Percentiles rank a stretch among this genome's conserved stretches.
phyloP scores from a whole-genome alignment of 2,888 invertebrate genomes.

The Stenolophus ochropezus region DNA sequence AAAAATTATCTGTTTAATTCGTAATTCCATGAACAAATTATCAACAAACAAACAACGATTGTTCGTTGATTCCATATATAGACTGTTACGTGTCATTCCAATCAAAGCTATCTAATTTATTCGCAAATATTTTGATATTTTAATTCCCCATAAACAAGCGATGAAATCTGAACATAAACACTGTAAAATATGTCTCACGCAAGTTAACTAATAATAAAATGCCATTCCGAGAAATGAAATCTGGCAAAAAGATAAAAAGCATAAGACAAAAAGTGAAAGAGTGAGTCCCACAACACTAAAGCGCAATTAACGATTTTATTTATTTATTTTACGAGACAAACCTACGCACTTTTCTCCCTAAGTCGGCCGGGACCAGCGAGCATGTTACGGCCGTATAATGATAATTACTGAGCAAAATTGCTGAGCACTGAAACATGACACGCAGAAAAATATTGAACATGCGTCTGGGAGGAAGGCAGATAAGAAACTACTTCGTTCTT shows the following conservation, averaged over 20 bases:
- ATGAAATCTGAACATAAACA: conserved; percentile 13
- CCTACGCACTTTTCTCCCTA: conserved; percentile 48
- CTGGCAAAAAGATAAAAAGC: conserved; percentile 26
- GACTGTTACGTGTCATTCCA: neutral
- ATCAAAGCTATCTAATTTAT: neutral
- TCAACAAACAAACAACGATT: neutral
- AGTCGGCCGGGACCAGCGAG: conserved; percentile 5
- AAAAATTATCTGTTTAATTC: no score
- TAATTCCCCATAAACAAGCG: conserved; percentile 1
- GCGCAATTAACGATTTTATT: conserved; percentile 58
- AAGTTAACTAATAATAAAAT: conserved; percentile 22
- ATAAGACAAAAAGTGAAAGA: conserved; percentile 26
- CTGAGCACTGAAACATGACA: conserved; percentile 59
- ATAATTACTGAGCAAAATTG: conserved; percentile 59
- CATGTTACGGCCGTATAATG: conserved; percentile 51
- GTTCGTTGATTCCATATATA: neutral
- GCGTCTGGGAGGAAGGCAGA: conserved; percentile 22
- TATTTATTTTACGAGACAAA: conserved; percentile 57
- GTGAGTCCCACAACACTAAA: conserved; percentile 44
- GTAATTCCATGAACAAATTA: no score
- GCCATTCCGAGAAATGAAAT: conserved; percentile 27
- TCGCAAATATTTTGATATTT: neutral
- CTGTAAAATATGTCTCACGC: neutral
- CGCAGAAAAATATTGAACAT: conserved; percentile 54
- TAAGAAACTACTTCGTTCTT: neutral